Evolutionary conservation across 2,888 invertebrate species (phyloP).

Genomic region (Chrysina gloriosa): DNA sequence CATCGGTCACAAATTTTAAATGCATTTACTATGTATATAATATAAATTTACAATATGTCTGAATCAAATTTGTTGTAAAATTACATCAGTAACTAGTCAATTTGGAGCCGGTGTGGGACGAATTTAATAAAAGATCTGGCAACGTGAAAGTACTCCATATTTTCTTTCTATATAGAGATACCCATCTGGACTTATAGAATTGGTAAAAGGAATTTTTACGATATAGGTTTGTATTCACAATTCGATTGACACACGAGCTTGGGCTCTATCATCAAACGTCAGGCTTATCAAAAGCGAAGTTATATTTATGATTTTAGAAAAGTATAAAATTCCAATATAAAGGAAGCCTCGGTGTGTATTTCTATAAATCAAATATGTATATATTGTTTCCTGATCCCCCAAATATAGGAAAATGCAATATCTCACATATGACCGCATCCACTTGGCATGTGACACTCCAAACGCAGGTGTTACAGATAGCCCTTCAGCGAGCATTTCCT

Average conservation of each 20-base stretch:
- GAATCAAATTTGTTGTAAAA: too few relatives aligned
- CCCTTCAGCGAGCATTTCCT: slow-evolving; percentile 50
- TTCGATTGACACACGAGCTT: slow-evolving; percentile 33
- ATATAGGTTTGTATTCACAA: slow-evolving; percentile 31
- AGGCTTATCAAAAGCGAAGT: slow-evolving; percentile 30
- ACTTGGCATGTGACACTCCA: slow-evolving; percentile 51
- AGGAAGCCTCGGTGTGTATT: slow-evolving; percentile 25
- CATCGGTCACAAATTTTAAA: too few relatives aligned
- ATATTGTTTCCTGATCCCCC: slow-evolving; percentile 35
- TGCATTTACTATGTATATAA: too few relatives aligned
- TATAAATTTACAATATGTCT: too few relatives aligned
- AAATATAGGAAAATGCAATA: slow-evolving; percentile 46
- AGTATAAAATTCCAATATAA: slow-evolving; percentile 30
- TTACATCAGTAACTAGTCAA: too few relatives aligned
- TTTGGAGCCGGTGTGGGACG: too few relatives aligned
- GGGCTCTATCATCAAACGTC: slow-evolving; percentile 27
- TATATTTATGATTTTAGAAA: slow-evolving; percentile 32
- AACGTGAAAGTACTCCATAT: background rate
- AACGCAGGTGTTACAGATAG: slow-evolving; percentile 53
- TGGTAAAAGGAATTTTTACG: slow-evolving; percentile 31
- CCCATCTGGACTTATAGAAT: slow-evolving; percentile 16
- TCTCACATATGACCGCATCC: slow-evolving; percentile 50
- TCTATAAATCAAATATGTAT: slow-evolving; percentile 40
- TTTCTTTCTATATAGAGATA: background rate
- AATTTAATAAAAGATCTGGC: too few relatives aligned